A percentile compares a stretch with the other conserved stretches of the same genome.
Conservation (phyloP, 2,113 vertebrate species). For the Cephalopholis sonnerati region DNA sequence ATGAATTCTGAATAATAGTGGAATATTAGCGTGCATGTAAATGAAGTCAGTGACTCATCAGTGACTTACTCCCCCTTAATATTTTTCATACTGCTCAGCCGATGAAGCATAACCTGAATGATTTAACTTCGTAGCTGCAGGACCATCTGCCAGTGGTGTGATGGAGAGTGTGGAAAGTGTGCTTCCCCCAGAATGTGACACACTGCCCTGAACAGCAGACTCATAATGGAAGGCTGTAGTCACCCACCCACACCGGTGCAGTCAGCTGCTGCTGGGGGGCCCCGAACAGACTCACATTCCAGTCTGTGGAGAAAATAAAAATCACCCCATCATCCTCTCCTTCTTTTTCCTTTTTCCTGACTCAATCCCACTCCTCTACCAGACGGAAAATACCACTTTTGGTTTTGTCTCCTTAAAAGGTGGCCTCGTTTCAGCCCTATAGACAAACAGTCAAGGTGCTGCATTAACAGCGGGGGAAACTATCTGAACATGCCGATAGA, state of each 20-base stretch:
- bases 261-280: slow-evolving; percentile 64
- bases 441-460: slow-evolving; percentile 3
- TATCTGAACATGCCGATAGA: slow-evolving; percentile 1
- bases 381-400: slow-evolving; percentile 45
- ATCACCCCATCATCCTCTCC: slow-evolving; percentile 39
- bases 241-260: slow-evolving; percentile 38
- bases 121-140: slow-evolving; percentile 30
- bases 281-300: slow-evolving; percentile 61
- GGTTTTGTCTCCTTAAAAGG: slow-evolving; percentile 76
- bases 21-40: not conserved
- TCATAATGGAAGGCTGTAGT: slow-evolving; percentile 47
- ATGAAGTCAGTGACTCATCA: slow-evolving; percentile 7
- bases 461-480: slow-evolving; percentile 6
- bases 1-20: too few species aligned
- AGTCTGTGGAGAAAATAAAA: slow-evolving; percentile 59
- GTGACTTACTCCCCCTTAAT: not conserved
- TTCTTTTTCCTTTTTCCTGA: not conserved
- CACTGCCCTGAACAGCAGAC: slow-evolving; percentile 39
- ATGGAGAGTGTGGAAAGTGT: slow-evolving; percentile 20
- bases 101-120: slow-evolving; percentile 14
- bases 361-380: not conserved
- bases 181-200: slow-evolving; percentile 48
- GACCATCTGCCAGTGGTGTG: not conserved
- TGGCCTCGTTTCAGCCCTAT: slow-evolving; percentile 29
- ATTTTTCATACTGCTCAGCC: slow-evolving; percentile 6